These are phyloP conservation scores for Manis crassicaudata DNA, from an alignment of 2,797 vertebrate genomes.

Conservation along the genomic window DNA sequence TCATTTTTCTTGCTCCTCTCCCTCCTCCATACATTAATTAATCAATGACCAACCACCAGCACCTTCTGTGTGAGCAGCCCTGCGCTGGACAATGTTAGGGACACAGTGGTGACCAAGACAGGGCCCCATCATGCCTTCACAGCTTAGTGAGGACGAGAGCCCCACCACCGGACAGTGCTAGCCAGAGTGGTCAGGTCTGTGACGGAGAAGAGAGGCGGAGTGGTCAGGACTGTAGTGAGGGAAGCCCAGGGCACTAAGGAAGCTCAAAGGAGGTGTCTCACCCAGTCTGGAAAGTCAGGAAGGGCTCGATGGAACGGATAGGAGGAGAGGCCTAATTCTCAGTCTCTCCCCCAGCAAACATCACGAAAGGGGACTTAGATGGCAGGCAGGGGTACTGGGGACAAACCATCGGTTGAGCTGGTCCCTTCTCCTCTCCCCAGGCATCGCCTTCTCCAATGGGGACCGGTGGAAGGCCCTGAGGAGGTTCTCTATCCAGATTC, in stretches of 20 bases:
- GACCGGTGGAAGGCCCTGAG: constrained; percentile 77
- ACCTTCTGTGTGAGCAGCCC: neutral
- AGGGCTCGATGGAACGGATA: neutral
- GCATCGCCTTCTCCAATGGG: constrained; percentile 75
- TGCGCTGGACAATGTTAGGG: neutral
- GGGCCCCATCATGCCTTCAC: neutral
- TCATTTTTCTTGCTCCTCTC: neutral
- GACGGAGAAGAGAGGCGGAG: neutral
- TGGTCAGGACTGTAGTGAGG: neutral
- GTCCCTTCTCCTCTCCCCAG: constrained; percentile 15
- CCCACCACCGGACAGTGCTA: neutral
- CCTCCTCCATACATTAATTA: neutral
- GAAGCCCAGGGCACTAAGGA: neutral
- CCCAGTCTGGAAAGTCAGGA: neutral
- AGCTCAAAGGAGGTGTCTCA: neutral
- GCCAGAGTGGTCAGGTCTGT: neutral
- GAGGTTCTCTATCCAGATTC: constrained; percentile 71
- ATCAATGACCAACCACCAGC: neutral
- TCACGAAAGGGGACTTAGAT: neutral
- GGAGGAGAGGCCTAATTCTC: neutral
- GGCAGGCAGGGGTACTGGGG: neutral
- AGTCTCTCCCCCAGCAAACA: neutral
- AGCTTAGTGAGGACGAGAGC: neutral
- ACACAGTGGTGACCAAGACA: neutral
- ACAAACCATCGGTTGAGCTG: accelerated